Conservation (phyloP, 2,113 vertebrate species). For the Indicator maculatus region DNA sequence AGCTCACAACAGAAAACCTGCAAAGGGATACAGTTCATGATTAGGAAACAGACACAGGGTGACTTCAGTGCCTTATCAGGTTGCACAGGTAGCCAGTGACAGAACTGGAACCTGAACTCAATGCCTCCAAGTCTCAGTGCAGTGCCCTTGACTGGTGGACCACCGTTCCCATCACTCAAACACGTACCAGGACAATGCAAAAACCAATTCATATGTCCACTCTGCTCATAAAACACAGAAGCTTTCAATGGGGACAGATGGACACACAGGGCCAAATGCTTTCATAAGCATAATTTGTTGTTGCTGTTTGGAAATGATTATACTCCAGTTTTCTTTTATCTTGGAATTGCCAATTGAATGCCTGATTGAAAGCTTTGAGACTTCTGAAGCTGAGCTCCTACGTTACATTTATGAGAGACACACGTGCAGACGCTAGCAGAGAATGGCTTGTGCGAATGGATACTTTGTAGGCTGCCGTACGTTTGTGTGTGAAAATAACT, state of each 20-base stretch:
- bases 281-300: constrained; percentile 11
- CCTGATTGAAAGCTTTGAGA: constrained; percentile 28
- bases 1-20: neutral
- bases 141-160: neutral
- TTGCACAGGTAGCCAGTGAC: neutral
- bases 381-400: neutral
- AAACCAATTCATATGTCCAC: neutral
- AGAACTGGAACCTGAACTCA: neutral
- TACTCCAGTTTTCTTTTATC: constrained; percentile 31
- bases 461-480: neutral
- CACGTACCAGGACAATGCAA: accelerated
- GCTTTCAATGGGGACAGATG: constrained; percentile 6
- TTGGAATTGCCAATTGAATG: constrained; percentile 34
- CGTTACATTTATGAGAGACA: neutral
- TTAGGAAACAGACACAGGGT: neutral
- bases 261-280: neutral
- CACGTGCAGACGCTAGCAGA: neutral
- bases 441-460: neutral
- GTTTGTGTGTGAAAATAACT: neutral
- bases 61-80: neutral
- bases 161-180: neutral
- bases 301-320: neutral
- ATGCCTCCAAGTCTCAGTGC: neutral
- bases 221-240: neutral
- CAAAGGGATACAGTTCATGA: neutral